Evolutionary conservation across 2,888 invertebrate genomes (phyloP).

Genomic region (Polymixis lichenea): DNA sequence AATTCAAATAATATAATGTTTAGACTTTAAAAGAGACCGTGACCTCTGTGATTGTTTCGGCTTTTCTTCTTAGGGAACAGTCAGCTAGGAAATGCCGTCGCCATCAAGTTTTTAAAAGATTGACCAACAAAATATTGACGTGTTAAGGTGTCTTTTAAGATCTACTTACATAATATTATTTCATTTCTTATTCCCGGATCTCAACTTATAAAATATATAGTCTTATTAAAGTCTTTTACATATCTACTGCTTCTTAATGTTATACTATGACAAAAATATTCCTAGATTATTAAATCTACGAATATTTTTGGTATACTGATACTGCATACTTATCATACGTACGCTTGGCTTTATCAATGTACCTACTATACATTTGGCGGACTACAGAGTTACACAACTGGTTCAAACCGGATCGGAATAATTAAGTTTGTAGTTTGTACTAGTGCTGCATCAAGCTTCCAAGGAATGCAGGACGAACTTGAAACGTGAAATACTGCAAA

Average conservation of each 20-base stretch:
- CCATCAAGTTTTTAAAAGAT: too few species aligned
- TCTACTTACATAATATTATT: too few species aligned
- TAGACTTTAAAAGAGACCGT: too few species aligned
- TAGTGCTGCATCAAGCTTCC: slow-evolving; percentile 24
- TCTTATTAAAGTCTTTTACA: slow-evolving; percentile 1
- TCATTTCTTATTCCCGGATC: slow-evolving; percentile 12
- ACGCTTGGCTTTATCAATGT: slow-evolving; percentile 25
- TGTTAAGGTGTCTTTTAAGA: too few species aligned
- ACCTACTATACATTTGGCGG: not conserved
- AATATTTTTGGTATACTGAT: too few species aligned
- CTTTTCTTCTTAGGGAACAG: too few species aligned
- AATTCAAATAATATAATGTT: too few species aligned
- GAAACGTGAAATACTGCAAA: slow-evolving; percentile 46
- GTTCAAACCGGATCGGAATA: slow-evolving; percentile 53
- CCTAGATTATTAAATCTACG: too few species aligned
- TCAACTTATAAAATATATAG: slow-evolving; percentile 12
- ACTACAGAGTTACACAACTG: slow-evolving; percentile 51
- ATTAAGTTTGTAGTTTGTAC: slow-evolving; percentile 48
- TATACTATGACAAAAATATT: slow-evolving; percentile 31
- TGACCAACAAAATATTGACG: too few species aligned
- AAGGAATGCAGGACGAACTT: slow-evolving; percentile 45
- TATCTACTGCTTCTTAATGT: slow-evolving; percentile 19
- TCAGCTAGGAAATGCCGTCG: too few species aligned
- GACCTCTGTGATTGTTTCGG: too few species aligned
- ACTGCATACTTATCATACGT: slow-evolving; percentile 15